These are phyloP conservation scores for Notarius lentiginosus DNA, from an alignment of 2,113 vertebrate genomes.

Conservation along the genomic window DNA sequence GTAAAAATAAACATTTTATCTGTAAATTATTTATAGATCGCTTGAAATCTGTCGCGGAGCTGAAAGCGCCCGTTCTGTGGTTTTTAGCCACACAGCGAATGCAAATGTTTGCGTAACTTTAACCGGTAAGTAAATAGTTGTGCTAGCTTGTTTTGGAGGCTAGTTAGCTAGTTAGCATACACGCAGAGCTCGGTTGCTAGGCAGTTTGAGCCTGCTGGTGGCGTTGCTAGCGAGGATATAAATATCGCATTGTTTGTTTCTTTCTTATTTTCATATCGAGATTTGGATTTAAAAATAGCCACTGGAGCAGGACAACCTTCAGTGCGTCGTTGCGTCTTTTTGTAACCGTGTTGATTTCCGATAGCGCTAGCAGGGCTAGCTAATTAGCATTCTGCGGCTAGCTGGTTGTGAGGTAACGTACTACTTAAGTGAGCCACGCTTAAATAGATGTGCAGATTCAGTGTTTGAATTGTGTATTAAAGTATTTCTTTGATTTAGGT, in stretches of 20 bases:
- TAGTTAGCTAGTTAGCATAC: background rate
- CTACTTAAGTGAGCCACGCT: too few species aligned
- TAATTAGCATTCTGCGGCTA: background rate
- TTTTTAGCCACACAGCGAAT: background rate
- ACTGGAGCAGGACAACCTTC: background rate
- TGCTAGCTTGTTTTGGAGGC: constrained; percentile 10
- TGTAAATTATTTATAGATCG: constrained; percentile 1
- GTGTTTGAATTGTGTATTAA: background rate
- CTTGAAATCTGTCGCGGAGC: background rate
- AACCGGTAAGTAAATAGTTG: constrained; percentile 10
- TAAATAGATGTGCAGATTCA: background rate
- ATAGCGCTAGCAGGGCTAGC: background rate
- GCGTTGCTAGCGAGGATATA: background rate
- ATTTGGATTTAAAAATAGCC: background rate
- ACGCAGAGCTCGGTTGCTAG: constrained; percentile 20
- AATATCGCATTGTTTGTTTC: too few species aligned
- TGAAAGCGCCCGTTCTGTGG: background rate
- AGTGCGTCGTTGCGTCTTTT: background rate
- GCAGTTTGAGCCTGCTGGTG: background rate
- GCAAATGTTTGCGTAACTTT: background rate
- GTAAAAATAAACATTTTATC: constrained; percentile 12
- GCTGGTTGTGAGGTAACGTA: background rate
- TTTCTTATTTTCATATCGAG: too few species aligned
- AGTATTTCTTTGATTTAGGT: background rate
- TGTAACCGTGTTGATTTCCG: background rate